Evolutionary conservation across 2,888 invertebrate genomes (phyloP), one percentile per base, ranked within the genome.

Genomic region (Cataglyphis albicans): DNA sequence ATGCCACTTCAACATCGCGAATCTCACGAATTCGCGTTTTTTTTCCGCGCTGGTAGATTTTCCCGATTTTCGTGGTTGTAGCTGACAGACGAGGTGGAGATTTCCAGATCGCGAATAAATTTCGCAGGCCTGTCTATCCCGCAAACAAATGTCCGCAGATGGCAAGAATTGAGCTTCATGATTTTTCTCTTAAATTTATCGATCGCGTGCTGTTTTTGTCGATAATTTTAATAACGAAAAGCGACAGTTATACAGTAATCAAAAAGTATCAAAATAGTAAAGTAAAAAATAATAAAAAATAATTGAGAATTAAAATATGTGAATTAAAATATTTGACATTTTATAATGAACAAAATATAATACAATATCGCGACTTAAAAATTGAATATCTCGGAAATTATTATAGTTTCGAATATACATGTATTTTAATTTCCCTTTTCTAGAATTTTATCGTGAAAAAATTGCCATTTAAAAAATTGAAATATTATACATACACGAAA

Each of bases 1-100:
- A 76, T 55, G 67, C 29, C 76, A 21, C 76, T 67, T 38, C 38
- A 55, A 57, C 48, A 65, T 76, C 75, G 52, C 65, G 75, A 75
- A 64, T 75, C 74, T 48, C 74, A 6, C 63, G 21, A 74, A 63
- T 32, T 63, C 61, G 74, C 21, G 25, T 65, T 76, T 67, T 67
- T 76, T 76, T 67, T n/a, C n/a, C 41, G 9, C 38, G 38, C 55
- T 74, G 21, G 67, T 15, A 29, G 55, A 15, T 76, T 67, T 67
- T 67, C 12, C 76, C 67, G 55, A 76, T 76, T 76, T 76, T 76
- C 38, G 55, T 65, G 25, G 38, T 76, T 41, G 29, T n/a, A 25
- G 55, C 25, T 76, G 67, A 67, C 55, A 67, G 76, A 67, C 68
- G 25, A 25, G 65, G 18, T 25, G 55, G 64, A 44, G 44, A 55